Evolutionary conservation across 2,797 vertebrate species (phyloP), one percentile per base, ranked within the genome.

Genomic region (Arctocebus calabarensis): DNA sequence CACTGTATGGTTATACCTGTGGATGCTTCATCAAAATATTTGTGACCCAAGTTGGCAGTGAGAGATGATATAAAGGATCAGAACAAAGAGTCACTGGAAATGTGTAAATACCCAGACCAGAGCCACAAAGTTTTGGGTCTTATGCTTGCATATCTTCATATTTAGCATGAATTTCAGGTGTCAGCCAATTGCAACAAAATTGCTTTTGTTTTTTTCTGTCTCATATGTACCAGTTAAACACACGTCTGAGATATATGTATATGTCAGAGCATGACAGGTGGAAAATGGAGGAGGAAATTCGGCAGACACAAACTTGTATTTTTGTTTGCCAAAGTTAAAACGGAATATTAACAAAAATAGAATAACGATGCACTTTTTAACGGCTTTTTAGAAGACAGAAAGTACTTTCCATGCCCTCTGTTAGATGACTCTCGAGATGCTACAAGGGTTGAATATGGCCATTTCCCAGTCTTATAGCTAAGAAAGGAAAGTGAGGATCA

Each of bases 181-280:
- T 86, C 55, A 27, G 79, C 37, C 86, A 66, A n/a, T n/a, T n/a
- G n/a, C n/a, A n/a, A n/a, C n/a, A n/a, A 78, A 82, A 92, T 52
- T 70, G 16, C 48, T 77, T 68, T 27, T 29, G 40, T 2, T 57
- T 70, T 34, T 52, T 37, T 32, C 68, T 82, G 34, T 70, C 32
- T 43, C 68, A 6, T 40, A 34, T 40, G 34, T 22, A 73, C 61
- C 62, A 43, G 37, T 92, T 62, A 95, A 91, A 74, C 45, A 84
- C 61, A 83, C n/a, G 32, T 43, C 20, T 79, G 73, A 92, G 81
- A 40, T 9, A 40, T 19, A 45, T 19, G n/a, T 84, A 37, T 27
- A 37, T 37, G 45, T 66, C 34, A 12, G 73, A 78, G 9, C n/a
- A 57, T 40, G 17, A 4, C 52, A 29, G 2, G 3, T 34, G 43